Base-by-base conservation (phyloP, 2,113 vertebrate genomes). In the Cebus imitator region DNA sequence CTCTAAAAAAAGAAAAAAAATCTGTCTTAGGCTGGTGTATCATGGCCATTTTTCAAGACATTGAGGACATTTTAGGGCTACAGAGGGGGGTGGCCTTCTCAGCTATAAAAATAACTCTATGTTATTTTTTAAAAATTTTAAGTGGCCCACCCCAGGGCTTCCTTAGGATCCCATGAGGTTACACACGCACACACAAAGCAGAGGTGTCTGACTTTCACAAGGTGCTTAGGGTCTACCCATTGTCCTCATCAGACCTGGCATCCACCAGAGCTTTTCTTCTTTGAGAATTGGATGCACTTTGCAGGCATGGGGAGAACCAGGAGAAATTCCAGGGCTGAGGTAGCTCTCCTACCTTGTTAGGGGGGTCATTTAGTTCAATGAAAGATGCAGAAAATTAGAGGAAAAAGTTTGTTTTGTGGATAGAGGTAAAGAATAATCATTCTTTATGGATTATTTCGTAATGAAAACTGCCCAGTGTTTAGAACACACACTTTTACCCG, bases 131-230 rank as follows among this genome's bases (percentile, higher is more conserved):
- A 12, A 13, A 20, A 48, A 61, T 40, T 16, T 23, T 7, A 2
- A 64, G 61, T 30, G 61, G 61, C 5, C 14, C 1, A 27, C 76
- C 35, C 18, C 21, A 78, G 87, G 23, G 7, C 16, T 78, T 70
- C 43, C 17, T 21, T 23, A 55, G 21, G 57, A 21, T 70, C 9
- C 9, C 21, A 30, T 20, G n/a, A 75, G 8, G 7, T 50, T 11
- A 9, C 55, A 32, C 1, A 21, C 3, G 3, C 18, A 30, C 10
- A 35, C 9, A 25, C 16, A 43, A 0, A 50, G 32, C 64, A 30
- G 13, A n/a, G 55, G n/a, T 21, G 32, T 1, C 5, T 8, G 18
- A 2, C 32, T 5, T 5, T 2, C 0, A 10, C 37, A 14, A 30
- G 21, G 37, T 25, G 84, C 61, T 45, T 4, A 3, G 30, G 52